Base-by-base conservation (phyloP, 1,140 invertebrate species). In the Psilanteris sp. region DNA sequence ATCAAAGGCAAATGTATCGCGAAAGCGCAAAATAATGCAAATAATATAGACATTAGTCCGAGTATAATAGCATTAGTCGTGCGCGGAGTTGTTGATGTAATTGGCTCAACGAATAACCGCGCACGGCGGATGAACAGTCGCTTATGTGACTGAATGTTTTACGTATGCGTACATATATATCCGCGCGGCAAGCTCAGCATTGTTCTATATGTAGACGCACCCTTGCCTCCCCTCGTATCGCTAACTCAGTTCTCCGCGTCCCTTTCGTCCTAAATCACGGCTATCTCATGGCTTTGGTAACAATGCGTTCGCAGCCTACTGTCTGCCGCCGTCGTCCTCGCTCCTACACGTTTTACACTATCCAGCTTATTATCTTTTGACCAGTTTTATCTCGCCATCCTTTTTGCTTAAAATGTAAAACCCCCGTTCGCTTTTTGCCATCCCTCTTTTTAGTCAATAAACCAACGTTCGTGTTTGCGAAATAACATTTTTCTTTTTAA, bases 251-350 rank as follows among this genome's bases (percentile, higher is more conserved):
- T 41, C 59, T 41, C 55, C 37, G 31, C 59, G 55, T 62, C 74
- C 74, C 74, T 62, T 72, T 77, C 61, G 54, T 76, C 78, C 79
- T 81, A 79, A 81, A 81, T 81, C 74, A 79, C 72, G 54, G 71
- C 79, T 77, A 79, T 79, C 77, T 79, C 71, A 66, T 61, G 55
- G 77, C 73, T 77, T 74, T 74, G 74, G 72, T 72, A 79, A 81
- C 79, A 81, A 81, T 77, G 79, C 75, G 62, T 52, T 70, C 70
- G 36, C 73, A 55, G 66, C 71, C 76, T 71, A 48, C 66, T 37
- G 55, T 68, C 54, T 48, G 15, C 48, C 3, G 16, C 73, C 59
- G 70, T 68, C 64, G 27, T 46, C 15, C 46, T 68, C 54, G 6
- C 57, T 37, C 61, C 32, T 64, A 54, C 26, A 20, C 61, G 24